Percentiles rank a stretch among this genome's conserved stretches.
Conservation (phyloP, 2,888 invertebrate species). For the Apamea sordens region DNA sequence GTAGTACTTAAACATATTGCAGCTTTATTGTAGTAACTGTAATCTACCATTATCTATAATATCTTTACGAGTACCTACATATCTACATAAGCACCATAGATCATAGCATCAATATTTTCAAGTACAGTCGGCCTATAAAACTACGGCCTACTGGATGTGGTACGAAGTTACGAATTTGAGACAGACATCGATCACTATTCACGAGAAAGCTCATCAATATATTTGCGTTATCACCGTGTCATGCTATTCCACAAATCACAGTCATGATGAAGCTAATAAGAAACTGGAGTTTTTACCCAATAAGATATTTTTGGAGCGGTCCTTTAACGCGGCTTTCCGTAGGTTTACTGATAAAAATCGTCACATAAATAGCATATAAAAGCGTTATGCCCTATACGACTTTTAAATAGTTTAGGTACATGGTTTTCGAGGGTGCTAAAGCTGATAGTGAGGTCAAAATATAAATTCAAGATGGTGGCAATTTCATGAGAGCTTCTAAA, state of each 20-base stretch:
- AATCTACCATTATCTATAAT: not conserved
- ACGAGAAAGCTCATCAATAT: not conserved
- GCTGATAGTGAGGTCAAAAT: not conserved
- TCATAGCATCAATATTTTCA: not conserved
- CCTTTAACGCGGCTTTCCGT: not conserved
- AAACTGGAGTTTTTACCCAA: constrained; percentile 3
- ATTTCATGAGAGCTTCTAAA: no score
- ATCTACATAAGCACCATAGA: not conserved
- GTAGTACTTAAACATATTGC: not conserved
- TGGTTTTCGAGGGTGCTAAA: not conserved
- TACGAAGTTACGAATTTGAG: not conserved
- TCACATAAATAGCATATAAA: not conserved
- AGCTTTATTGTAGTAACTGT: not conserved
- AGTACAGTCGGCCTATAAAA: not conserved
- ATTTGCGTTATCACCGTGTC: not conserved
- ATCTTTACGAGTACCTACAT: not conserved
- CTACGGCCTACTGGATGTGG: no score
- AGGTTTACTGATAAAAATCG: not conserved
- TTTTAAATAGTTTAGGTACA: not conserved
- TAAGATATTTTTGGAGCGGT: not conserved
- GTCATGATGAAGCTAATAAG: constrained; percentile 2
- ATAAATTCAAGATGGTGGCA: no score
- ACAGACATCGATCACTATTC: constrained; percentile 7
- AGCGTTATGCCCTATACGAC: not conserved
- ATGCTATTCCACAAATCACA: constrained; percentile 10